Conservation (phyloP, 2,888 invertebrate species). For the Drosophila prolongata region DNA sequence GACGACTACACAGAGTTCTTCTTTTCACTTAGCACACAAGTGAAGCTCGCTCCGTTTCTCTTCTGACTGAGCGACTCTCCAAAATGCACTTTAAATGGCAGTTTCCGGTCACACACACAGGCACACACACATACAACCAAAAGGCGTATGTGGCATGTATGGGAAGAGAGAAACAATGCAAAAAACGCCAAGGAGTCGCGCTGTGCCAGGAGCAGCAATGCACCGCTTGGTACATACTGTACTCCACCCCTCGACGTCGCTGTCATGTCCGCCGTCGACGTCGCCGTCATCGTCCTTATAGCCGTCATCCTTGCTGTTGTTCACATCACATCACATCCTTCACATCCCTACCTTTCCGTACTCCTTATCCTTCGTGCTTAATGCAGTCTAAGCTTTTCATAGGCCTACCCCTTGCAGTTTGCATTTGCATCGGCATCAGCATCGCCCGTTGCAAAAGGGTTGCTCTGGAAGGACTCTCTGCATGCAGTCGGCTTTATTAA, state of each 20-base stretch:
- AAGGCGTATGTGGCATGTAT: slow-evolving; percentile 53
- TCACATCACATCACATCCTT: slow-evolving; percentile 52
- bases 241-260: slow-evolving; percentile 61
- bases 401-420: slow-evolving; percentile 67
- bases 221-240: slow-evolving; percentile 82
- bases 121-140: slow-evolving; percentile 18
- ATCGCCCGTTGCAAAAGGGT: slow-evolving; percentile 11
- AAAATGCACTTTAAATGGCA: slow-evolving; percentile 83
- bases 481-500: slow-evolving; percentile 47
- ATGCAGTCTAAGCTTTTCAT: slow-evolving; percentile 59
- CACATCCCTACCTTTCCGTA: slow-evolving; percentile 25
- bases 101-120: slow-evolving; percentile 80
- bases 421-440: slow-evolving; percentile 38
- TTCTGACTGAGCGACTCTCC: slow-evolving; percentile 62
- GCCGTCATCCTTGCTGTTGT: slow-evolving; percentile 47
- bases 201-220: slow-evolving; percentile 77
- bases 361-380: slow-evolving; percentile 31
- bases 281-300: slow-evolving; percentile 37
- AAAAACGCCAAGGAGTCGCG: slow-evolving; percentile 63
- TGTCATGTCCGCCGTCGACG: slow-evolving; percentile 61
- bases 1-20: slow-evolving; percentile 36
- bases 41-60: slow-evolving; percentile 49
- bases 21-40: slow-evolving; percentile 69
- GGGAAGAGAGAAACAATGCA: slow-evolving; percentile 67
- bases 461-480: slow-evolving; percentile 32